Evolutionary conservation across 23 tunicate species (phyloP).

Genomic region (Styela clava): DNA sequence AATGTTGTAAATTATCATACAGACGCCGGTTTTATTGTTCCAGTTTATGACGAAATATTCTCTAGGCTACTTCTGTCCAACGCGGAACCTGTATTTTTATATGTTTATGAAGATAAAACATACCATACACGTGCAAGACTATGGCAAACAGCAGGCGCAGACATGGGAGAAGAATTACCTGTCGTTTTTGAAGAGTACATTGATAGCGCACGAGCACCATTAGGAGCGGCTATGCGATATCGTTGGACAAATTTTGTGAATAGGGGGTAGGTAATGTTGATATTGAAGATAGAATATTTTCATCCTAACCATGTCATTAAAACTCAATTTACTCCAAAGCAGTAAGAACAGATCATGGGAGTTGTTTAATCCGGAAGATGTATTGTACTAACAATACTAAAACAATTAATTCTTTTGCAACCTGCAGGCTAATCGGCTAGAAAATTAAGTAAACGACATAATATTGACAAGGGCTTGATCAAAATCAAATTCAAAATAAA

Average conservation of each 20-base stretch:
- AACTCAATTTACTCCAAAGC: too few species aligned
- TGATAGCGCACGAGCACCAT: background rate
- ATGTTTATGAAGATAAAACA: constrained; percentile 9
- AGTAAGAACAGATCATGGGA: too few species aligned
- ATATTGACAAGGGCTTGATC: too few species aligned
- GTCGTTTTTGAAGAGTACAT: background rate
- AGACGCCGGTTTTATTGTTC: constrained; percentile 11
- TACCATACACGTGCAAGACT: background rate
- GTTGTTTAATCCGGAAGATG: too few species aligned
- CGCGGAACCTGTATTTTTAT: background rate
- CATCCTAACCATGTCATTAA: too few species aligned
- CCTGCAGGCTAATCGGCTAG: too few species aligned
- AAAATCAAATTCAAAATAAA: too few species aligned
- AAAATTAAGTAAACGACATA: too few species aligned
- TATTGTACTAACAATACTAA: too few species aligned
- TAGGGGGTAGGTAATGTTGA: constrained; percentile 10
- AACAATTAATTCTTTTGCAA: too few species aligned
- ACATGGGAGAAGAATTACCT: constrained; percentile 20
- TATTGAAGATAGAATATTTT: too few species aligned
- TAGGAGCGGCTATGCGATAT: constrained; percentile 12
- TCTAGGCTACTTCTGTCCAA: background rate
- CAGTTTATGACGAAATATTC: constrained; percentile 10
- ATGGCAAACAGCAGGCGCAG: constrained; percentile 13
- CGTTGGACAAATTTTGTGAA: constrained; percentile 19
- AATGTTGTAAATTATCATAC: constrained; percentile 19